Percentiles rank a stretch among this genome's conserved stretches.
phyloP scores from a whole-genome alignment of 2,113 vertebrate species.

The Tragelaphus scriptus region DNA sequence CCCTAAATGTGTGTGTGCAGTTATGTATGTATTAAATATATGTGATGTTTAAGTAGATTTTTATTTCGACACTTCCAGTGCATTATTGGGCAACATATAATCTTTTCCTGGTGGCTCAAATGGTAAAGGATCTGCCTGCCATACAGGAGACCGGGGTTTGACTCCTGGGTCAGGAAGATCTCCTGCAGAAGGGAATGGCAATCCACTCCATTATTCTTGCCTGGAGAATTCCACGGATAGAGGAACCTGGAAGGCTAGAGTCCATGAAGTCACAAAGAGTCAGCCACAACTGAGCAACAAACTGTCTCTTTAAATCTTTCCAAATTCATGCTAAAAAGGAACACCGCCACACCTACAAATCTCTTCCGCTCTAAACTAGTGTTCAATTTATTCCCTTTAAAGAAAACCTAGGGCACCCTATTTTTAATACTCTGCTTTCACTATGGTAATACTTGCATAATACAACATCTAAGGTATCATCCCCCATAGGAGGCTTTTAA shows the following conservation, averaged over 20 bases:
- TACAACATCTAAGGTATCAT: neutral
- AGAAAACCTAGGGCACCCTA: neutral
- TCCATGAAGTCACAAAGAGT: neutral
- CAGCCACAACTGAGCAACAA: neutral
- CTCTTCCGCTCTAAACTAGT: neutral
- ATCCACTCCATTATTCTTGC: neutral
- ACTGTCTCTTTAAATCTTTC: neutral
- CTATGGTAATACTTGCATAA: neutral
- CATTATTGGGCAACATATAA: neutral
- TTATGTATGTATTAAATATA: neutral
- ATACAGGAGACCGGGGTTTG: neutral
- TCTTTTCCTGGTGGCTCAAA: neutral
- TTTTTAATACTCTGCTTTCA: neutral
- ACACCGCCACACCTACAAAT: neutral
- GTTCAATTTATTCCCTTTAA: neutral
- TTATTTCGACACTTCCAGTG: neutral
- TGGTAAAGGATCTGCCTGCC: neutral
- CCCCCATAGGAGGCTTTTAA: neutral
- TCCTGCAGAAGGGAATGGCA: neutral
- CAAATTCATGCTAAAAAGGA: neutral
- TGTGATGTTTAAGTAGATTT: neutral
- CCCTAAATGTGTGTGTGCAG: neutral
- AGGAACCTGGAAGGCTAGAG: neutral
- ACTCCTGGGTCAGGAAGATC: neutral
- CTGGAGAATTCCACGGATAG: neutral